Percentiles rank a stretch among this genome's conserved stretches.
Evolutionary conservation across 1,140 invertebrate genomes (phyloP).

Genomic region (Zaprionus ornatus): DNA sequence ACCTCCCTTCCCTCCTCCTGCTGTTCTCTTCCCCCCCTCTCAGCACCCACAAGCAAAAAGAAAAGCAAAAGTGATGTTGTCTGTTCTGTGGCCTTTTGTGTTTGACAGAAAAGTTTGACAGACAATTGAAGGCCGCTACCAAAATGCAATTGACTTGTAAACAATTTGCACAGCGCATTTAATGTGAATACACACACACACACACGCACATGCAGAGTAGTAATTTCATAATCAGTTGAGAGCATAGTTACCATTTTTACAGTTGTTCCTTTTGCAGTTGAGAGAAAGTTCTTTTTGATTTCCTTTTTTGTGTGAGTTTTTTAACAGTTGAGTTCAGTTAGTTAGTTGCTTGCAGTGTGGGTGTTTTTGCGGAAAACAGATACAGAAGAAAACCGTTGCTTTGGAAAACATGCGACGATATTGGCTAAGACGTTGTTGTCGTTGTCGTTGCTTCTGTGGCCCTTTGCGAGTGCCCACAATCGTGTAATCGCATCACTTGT

Average conservation of each 20-base stretch:
- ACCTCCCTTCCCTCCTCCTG: neutral
- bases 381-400: slow-evolving; percentile 78
- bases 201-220: neutral
- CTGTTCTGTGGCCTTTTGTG: slow-evolving; percentile 26
- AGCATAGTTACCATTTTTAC: slow-evolving; percentile 66
- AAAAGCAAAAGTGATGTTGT: slow-evolving; percentile 38
- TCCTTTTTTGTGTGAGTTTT: slow-evolving; percentile 23
- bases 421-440: slow-evolving; percentile 30
- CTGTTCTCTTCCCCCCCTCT: neutral
- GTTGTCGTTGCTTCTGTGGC: slow-evolving; percentile 12
- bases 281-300: slow-evolving; percentile 1
- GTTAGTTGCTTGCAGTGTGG: slow-evolving; percentile 41
- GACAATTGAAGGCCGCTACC: slow-evolving; percentile 36
- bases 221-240: slow-evolving; percentile 70
- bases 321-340: slow-evolving; percentile 27
- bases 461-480: slow-evolving; percentile 12
- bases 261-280: slow-evolving; percentile 15
- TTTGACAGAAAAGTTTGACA: slow-evolving; percentile 25
- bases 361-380: slow-evolving; percentile 71
- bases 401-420: slow-evolving; percentile 66
- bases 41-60: neutral
- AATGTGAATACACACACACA: neutral
- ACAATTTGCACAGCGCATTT: slow-evolving; percentile 42
- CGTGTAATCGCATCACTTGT: slow-evolving; percentile 30
- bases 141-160: slow-evolving; percentile 56